A percentile compares a stretch with the other conserved stretches of the same genome.
Evolutionary conservation across 2,888 invertebrate species (phyloP).

Genomic region (Zygaena filipendulae): DNA sequence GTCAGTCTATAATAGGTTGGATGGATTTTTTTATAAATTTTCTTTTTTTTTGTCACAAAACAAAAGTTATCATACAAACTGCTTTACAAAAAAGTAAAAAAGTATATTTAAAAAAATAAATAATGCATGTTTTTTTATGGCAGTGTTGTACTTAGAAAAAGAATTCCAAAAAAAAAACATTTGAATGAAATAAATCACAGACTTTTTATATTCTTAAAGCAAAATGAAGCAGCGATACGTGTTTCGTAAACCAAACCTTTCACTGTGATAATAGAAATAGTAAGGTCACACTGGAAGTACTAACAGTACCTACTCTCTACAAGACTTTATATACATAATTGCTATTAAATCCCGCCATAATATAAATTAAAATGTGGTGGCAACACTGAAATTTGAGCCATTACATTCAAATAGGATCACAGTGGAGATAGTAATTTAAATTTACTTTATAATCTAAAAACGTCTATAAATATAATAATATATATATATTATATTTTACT

Average conservation of each 20-base stretch:
- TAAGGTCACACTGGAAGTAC: slow-evolving; percentile 63
- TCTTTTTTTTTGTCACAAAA: no score
- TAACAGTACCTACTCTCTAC: slow-evolving; percentile 30
- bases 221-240: no score
- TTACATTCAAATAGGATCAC: slow-evolving; percentile 65
- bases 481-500: slow-evolving; percentile 40
- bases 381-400: slow-evolving; percentile 59
- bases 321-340: slow-evolving; percentile 44
- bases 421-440: slow-evolving; percentile 67
- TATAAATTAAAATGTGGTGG: slow-evolving; percentile 36
- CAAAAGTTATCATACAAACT: no score
- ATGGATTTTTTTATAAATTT: slow-evolving; percentile 53
- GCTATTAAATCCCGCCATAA: slow-evolving; percentile 27
- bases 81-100: no score
- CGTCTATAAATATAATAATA: slow-evolving; percentile 34
- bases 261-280: slow-evolving; percentile 35
- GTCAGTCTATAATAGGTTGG: slow-evolving; percentile 67
- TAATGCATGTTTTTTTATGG: no score
- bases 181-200: slow-evolving; percentile 56
- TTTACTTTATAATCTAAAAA: slow-evolving; percentile 42
- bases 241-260: slow-evolving; percentile 28
- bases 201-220: slow-evolving; percentile 49
- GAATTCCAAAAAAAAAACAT: no score
- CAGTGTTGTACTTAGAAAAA: slow-evolving; percentile 30
- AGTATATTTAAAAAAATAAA: no score